phyloP scores from a whole-genome alignment of 2,797 vertebrate species.

The Enteromius treurensis region DNA sequence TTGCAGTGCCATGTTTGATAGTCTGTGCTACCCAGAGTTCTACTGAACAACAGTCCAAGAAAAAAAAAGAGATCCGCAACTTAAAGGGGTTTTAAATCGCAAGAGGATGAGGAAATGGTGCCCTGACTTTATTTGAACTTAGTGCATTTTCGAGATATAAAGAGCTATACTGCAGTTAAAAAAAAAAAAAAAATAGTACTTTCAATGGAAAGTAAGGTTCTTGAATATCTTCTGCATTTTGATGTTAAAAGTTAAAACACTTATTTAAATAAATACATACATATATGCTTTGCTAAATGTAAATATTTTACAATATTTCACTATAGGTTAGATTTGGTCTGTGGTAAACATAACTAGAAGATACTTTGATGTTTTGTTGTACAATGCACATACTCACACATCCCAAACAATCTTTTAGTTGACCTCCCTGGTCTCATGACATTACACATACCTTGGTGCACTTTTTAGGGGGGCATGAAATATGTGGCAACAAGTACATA shows the following conservation, averaged over 20 bases:
- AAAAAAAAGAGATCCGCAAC: constrained; percentile 5
- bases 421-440: no score
- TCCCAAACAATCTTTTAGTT: not conserved
- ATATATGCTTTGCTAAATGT: not conserved
- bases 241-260: not conserved
- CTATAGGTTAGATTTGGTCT: not conserved
- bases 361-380: not conserved
- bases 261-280: not conserved
- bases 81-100: constrained; percentile 1
- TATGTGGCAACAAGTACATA: no score
- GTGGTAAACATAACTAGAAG: not conserved
- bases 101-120: constrained; percentile 34
- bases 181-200: not conserved
- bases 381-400: not conserved
- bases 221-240: not conserved
- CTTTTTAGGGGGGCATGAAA: no score
- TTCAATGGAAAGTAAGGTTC: not conserved
- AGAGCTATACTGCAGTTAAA: not conserved
- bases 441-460: no score
- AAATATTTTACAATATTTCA: not conserved
- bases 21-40: constrained; percentile 30
- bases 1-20: constrained; percentile 50
- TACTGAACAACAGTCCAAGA: constrained; percentile 36
- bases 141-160: not conserved
- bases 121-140: constrained; percentile 4